A percentile compares a stretch with the other conserved stretches of the same genome.
Evolutionary conservation across 2,888 invertebrate species (phyloP).

Genomic region (Thecocarcelia acutangulata): DNA sequence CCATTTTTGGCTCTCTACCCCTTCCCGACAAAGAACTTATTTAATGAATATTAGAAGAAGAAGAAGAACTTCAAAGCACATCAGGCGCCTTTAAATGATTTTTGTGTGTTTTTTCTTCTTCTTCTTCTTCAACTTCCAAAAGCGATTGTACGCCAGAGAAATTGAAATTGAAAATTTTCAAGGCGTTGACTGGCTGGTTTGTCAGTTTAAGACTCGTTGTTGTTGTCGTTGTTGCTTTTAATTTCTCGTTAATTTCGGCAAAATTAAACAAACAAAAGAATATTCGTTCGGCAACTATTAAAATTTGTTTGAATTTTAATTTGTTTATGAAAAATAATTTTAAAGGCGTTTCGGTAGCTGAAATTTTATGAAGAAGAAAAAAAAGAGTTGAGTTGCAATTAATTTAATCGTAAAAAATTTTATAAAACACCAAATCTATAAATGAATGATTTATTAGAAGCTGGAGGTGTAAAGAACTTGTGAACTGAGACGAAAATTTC

Average conservation of each 20-base stretch:
- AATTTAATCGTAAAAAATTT: neutral
- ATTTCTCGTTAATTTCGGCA: slow-evolving; percentile 27
- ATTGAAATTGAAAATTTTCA: slow-evolving; percentile 22
- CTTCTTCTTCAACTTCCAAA: neutral
- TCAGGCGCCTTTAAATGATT: neutral
- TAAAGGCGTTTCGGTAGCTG: slow-evolving; percentile 32
- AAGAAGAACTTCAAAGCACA: neutral
- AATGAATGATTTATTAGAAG: slow-evolving; percentile 2
- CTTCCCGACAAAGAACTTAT: too few relatives aligned
- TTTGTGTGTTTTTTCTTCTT: neutral
- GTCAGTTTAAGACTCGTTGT: slow-evolving; percentile 35
- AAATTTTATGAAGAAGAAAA: neutral
- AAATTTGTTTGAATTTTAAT: slow-evolving; percentile 16
- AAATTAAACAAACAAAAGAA: neutral
- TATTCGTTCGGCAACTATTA: slow-evolving; percentile 1
- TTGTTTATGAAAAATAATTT: neutral
- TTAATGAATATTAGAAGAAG: neutral
- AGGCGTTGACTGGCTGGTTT: slow-evolving; percentile 46
- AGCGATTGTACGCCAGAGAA: slow-evolving; percentile 7
- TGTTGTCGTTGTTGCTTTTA: slow-evolving; percentile 3
- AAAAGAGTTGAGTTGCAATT: neutral
- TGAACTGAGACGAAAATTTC: too few relatives aligned
- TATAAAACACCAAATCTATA: neutral
- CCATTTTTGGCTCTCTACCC: neutral
- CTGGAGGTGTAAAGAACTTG: too few relatives aligned